A percentile compares a stretch with the other conserved stretches of the same genome.
These are phyloP conservation scores for Mionectes olivaceus DNA, from an alignment of 2,797 vertebrate species.

Conservation along the genomic window DNA sequence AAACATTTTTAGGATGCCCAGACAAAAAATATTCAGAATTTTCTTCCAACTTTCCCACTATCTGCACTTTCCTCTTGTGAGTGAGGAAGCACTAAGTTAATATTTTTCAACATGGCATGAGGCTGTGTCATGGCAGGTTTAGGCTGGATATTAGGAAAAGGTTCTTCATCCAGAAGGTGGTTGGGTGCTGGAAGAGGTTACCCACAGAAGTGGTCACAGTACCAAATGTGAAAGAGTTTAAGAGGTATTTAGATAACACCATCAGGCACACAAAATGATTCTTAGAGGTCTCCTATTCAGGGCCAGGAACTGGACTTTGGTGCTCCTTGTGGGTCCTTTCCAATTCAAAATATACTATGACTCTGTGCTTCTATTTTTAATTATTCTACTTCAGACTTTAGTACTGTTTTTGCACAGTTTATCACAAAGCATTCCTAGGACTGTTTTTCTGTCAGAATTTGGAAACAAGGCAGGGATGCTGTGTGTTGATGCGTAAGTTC, in stretches of 20 bases:
- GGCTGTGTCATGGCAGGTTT: neutral
- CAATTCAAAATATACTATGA: neutral
- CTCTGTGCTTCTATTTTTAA: neutral
- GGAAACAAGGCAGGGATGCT: neutral
- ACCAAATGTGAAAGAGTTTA: neutral
- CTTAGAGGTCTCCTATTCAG: neutral
- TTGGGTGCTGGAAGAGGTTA: neutral
- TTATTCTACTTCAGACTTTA: neutral
- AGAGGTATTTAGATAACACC: no score
- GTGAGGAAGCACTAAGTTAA: no score
- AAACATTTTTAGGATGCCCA: neutral
- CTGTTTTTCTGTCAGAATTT: neutral
- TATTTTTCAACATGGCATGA: neutral
- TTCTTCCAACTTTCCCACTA: neutral
- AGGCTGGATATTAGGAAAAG: neutral
- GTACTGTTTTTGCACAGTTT: neutral
- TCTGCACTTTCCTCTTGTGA: neutral
- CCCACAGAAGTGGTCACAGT: neutral
- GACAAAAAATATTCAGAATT: neutral
- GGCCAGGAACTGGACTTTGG: neutral
- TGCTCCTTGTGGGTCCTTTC: neutral
- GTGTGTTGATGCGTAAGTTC: neutral
- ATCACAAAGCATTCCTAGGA: neutral
- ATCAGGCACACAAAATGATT: accelerated
- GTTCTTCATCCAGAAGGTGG: accelerated